These are phyloP conservation scores for Sebastes umbrosus DNA, from an alignment of 2,797 vertebrate species.

Conservation along the genomic window DNA sequence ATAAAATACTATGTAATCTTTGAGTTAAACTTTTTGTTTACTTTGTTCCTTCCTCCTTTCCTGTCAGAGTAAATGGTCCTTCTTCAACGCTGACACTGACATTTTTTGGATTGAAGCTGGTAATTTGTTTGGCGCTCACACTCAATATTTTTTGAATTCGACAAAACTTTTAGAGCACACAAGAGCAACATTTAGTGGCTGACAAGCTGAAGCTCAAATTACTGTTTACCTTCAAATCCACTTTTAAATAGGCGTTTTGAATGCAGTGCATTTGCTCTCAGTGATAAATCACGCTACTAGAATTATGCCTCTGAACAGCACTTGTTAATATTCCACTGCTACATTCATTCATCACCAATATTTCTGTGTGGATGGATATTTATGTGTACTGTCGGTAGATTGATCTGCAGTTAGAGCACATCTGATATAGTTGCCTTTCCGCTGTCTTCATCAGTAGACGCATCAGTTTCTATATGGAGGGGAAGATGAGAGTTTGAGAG, in stretches of 20 bases:
- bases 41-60: not conserved
- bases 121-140: constrained; percentile 5
- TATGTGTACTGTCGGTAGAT: not conserved
- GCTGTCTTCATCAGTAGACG: not conserved
- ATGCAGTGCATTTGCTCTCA: not conserved
- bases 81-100: not conserved
- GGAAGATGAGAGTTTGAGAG: constrained; percentile 9
- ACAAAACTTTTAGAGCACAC: constrained; percentile 1
- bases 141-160: not conserved
- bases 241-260: constrained; percentile 3
- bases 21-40: not conserved
- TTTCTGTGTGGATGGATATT: not conserved
- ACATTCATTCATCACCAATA: not conserved
- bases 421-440: not conserved
- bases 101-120: not conserved
- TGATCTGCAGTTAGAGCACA: not conserved
- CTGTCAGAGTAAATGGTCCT: not conserved
- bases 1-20: not conserved
- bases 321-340: constrained; percentile 1
- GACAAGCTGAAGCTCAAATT: constrained; percentile 15
- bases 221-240: constrained; percentile 18
- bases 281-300: not conserved
- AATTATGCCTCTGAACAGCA: not conserved
- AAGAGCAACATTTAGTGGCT: not conserved
- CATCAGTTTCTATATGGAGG: not conserved